phyloP scores from a whole-genome alignment of 2,888 invertebrate species.

The Carpatolechia fugitivella region DNA sequence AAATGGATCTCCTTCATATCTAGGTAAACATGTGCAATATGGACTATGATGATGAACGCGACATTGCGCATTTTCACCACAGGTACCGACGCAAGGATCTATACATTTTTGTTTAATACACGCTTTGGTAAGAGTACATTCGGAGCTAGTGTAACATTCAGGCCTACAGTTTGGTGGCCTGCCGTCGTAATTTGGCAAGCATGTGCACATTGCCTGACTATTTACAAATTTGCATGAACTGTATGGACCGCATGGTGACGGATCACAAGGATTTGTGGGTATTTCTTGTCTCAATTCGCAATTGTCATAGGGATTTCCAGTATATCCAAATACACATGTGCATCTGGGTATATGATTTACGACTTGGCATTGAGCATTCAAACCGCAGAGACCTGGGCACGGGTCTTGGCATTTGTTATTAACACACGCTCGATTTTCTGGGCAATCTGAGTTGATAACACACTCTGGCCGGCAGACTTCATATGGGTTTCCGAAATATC shows the following conservation, averaged over 20 bases:
- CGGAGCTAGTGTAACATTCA: conserved; percentile 88
- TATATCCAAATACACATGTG: conserved; percentile 81
- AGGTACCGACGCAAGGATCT: conserved; percentile 90
- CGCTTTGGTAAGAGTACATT: conserved; percentile 87
- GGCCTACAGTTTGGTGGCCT: conserved; percentile 88
- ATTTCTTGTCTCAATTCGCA: conserved; percentile 58
- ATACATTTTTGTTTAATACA: conserved; percentile 88
- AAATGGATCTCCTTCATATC: conserved; percentile 88
- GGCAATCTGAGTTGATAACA: conserved; percentile 83
- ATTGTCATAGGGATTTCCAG: conserved; percentile 84
- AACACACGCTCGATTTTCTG: conserved; percentile 82
- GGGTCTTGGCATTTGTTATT: conserved; percentile 84
- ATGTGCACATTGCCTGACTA: conserved; percentile 84
- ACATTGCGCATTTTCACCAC: conserved; percentile 85
- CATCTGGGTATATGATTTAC: conserved; percentile 88
- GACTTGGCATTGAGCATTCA: conserved; percentile 85
- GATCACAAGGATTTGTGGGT: conserved; percentile 82
- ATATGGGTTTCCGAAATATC: conserved; percentile 85
- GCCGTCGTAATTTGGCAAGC: conserved; percentile 83
- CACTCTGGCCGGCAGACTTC: conserved; percentile 86
- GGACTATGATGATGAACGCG: conserved; percentile 83
- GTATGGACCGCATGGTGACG: conserved; percentile 90
- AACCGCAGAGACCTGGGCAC: conserved; percentile 88
- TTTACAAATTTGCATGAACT: conserved; percentile 83
- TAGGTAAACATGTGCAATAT: conserved; percentile 85